phyloP scores from a whole-genome alignment of 2,113 vertebrate genomes.

The Struthidea cinerea region DNA sequence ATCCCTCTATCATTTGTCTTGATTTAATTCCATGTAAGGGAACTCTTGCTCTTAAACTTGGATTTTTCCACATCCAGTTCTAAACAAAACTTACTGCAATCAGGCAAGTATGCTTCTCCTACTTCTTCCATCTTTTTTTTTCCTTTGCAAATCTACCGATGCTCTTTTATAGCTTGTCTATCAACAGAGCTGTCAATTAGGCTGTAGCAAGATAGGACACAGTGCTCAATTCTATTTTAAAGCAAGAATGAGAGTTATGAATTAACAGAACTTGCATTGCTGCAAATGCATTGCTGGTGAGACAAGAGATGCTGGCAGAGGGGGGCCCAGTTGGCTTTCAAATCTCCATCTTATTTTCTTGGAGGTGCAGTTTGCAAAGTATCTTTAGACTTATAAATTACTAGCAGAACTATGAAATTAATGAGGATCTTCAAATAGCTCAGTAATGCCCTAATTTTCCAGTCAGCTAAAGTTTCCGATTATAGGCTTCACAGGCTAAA shows the following conservation, averaged over 20 bases:
- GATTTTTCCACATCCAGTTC: not conserved
- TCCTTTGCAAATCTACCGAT: not conserved
- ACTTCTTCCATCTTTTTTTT: not conserved
- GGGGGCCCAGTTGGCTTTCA: not conserved
- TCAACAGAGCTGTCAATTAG: not conserved
- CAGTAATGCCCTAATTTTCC: not conserved
- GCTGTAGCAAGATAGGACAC: not conserved
- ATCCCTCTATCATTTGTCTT: not conserved
- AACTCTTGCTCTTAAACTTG: not conserved
- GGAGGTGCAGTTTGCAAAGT: not conserved
- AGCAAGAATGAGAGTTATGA: not conserved
- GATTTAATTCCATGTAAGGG: not conserved
- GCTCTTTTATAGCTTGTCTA: not conserved
- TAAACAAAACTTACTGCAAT: not conserved
- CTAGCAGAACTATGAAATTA: not conserved
- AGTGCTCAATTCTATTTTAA: not conserved
- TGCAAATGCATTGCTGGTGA: not conserved
- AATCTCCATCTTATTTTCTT: not conserved
- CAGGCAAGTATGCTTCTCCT: not conserved
- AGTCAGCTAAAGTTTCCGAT: not conserved
- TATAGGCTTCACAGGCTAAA: not conserved
- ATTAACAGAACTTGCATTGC: not conserved
- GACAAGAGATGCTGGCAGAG: not conserved
- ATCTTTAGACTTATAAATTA: not conserved
- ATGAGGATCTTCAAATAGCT: not conserved